Evolutionary conservation across 2,113 vertebrate genomes (phyloP).

Genomic region (Siniperca chuatsi): DNA sequence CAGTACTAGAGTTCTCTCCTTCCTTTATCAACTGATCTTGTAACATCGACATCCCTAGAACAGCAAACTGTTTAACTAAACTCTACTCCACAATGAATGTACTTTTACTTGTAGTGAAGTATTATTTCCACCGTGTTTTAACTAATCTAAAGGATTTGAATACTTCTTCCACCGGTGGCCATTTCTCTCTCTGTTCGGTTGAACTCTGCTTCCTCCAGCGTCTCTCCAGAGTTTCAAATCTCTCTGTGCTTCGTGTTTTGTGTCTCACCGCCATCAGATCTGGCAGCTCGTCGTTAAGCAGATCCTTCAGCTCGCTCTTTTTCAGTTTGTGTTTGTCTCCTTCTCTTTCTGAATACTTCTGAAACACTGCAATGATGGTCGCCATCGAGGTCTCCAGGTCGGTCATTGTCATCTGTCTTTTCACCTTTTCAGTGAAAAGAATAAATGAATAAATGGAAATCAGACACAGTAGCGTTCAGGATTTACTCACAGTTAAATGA

Average conservation of each 20-base stretch:
- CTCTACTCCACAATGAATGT: background rate
- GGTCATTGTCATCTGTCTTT: constrained; percentile 80
- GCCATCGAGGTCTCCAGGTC: constrained; percentile 89
- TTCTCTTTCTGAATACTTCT: constrained; percentile 88
- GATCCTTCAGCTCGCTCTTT: constrained; percentile 90
- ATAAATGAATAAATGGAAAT: background rate
- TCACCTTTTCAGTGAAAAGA: background rate
- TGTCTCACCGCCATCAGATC: constrained; percentile 85
- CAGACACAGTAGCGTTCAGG: background rate
- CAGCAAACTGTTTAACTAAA: background rate
- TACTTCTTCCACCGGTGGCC: background rate
- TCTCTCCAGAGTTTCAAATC: no score
- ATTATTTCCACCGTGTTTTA: background rate
- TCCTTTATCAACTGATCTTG: no score
- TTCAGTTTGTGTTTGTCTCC: constrained; percentile 91
- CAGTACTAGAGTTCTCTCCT: background rate
- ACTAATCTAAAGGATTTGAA: background rate
- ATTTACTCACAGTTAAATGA: background rate
- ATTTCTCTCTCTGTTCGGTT: no score
- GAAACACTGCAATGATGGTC: constrained; percentile 86
- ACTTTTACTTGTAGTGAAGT: background rate
- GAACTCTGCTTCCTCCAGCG: no score
- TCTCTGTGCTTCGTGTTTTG: no score
- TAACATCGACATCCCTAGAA: background rate
- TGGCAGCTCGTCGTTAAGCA: constrained; percentile 86